Percentiles rank a stretch among this genome's conserved stretches.
Conservation (phyloP, 2,888 invertebrate genomes). For the Lycophotia porphyrea region DNA sequence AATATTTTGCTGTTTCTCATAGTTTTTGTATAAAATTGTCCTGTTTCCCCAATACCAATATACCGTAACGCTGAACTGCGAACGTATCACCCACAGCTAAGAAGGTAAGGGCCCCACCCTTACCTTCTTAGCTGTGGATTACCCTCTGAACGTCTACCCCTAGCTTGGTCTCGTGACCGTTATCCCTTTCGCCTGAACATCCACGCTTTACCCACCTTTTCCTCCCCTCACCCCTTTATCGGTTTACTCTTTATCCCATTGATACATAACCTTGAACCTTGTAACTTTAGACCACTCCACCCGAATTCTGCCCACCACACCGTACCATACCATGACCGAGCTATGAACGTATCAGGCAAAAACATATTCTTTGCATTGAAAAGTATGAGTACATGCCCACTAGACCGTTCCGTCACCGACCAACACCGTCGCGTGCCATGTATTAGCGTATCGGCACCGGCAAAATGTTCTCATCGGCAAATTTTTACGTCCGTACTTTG, state of each 20-base stretch:
- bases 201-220: background rate
- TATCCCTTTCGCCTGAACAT: background rate
- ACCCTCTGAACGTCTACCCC: background rate
- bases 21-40: no score
- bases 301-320: slow-evolving; percentile 1
- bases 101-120: no score
- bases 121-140: no score
- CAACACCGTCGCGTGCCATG: no score
- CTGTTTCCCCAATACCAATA: no score
- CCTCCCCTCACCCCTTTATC: background rate
- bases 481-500: background rate
- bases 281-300: background rate
- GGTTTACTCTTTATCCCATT: background rate
- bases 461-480: no score
- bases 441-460: no score
- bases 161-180: background rate
- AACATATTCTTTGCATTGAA: background rate
- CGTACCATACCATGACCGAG: background rate
- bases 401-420: no score
- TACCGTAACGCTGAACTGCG: no score
- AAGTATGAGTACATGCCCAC: background rate
- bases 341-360: background rate
- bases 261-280: no score
- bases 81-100: background rate
- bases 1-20: background rate